These are phyloP conservation scores for Phallusia fumigata DNA, from an alignment of 23 tunicate species.

Conservation along the genomic window DNA sequence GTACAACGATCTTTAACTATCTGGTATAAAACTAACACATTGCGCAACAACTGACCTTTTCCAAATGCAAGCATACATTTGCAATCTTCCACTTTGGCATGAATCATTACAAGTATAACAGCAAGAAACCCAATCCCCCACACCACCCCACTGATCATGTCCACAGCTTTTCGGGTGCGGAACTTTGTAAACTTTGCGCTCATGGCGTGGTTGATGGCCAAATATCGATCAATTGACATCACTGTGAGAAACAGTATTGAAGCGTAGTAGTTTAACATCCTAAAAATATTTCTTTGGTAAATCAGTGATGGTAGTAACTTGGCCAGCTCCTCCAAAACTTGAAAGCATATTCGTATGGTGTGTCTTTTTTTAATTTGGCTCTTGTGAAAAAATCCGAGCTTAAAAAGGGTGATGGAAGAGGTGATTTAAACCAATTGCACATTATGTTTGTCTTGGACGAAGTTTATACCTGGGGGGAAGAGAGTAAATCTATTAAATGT, in stretches of 20 bases:
- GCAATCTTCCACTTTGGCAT: conserved; percentile 61
- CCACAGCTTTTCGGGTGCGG: conserved; percentile 48
- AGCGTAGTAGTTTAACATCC: conserved; percentile 87
- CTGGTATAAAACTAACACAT: too few species aligned
- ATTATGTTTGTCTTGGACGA: too few species aligned
- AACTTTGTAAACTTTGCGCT: conserved; percentile 38
- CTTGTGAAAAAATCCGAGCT: too few species aligned
- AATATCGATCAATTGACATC: conserved; percentile 94
- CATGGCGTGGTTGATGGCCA: conserved; percentile 89
- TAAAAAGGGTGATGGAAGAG: too few species aligned
- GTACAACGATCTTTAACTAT: too few species aligned
- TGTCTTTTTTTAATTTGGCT: too few species aligned
- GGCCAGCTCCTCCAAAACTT: too few species aligned
- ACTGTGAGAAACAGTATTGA: conserved; percentile 84
- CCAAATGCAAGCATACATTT: conserved; percentile 44
- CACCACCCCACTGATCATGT: conserved; percentile 25
- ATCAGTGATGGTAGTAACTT: too few species aligned
- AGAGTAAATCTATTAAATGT: too few species aligned
- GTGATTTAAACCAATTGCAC: too few species aligned
- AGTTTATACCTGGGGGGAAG: too few species aligned
- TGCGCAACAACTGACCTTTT: not conserved
- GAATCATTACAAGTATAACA: conserved; percentile 45
- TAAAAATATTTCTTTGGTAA: not conserved
- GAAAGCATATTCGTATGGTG: too few species aligned
- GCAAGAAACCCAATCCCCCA: conserved; percentile 57